These are phyloP conservation scores for Trachythela sp. DNA, from an alignment of 64 coral and sea anemone species.

Conservation along the genomic window DNA sequence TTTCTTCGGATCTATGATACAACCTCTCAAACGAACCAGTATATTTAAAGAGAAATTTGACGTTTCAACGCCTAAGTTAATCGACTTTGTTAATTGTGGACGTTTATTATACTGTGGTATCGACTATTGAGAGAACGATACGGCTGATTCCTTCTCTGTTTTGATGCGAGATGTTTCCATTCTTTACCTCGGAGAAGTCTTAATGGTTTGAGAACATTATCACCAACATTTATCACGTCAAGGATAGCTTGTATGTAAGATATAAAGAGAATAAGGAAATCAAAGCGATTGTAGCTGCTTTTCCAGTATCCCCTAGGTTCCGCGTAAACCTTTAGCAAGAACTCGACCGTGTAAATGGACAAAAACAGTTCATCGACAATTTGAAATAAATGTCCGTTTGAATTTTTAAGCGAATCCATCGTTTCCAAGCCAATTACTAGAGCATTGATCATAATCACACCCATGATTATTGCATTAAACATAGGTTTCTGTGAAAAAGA, in stretches of 20 bases:
- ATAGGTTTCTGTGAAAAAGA: conserved; percentile 55
- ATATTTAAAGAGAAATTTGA: no score
- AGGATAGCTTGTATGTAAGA: conserved; percentile 91
- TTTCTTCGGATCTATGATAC: no score
- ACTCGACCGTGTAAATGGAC: conserved; percentile 94
- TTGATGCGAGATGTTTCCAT: not conserved
- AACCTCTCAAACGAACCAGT: no score
- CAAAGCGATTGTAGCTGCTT: conserved; percentile 96
- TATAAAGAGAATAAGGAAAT: conserved; percentile 73
- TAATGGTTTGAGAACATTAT: conserved; percentile 85
- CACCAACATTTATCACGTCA: conserved; percentile 85
- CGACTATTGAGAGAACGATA: no score
- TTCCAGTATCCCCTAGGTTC: conserved; percentile 86
- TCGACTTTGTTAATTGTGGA: no score
- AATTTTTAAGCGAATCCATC: conserved; percentile 51
- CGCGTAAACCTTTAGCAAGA: conserved; percentile 84
- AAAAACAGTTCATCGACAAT: conserved; percentile 79
- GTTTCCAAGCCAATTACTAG: conserved; percentile 92
- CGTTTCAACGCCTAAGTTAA: no score
- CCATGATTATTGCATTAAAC: conserved; percentile 93
- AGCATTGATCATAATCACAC: conserved; percentile 74
- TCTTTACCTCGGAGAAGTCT: conserved; percentile 78
- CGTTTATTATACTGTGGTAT: no score
- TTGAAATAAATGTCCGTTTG: conserved; percentile 59
- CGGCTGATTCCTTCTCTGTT: no score